These are phyloP conservation scores for Pectinophora gossypiella DNA, from an alignment of 1,140 invertebrate genomes.

Conservation along the genomic window DNA sequence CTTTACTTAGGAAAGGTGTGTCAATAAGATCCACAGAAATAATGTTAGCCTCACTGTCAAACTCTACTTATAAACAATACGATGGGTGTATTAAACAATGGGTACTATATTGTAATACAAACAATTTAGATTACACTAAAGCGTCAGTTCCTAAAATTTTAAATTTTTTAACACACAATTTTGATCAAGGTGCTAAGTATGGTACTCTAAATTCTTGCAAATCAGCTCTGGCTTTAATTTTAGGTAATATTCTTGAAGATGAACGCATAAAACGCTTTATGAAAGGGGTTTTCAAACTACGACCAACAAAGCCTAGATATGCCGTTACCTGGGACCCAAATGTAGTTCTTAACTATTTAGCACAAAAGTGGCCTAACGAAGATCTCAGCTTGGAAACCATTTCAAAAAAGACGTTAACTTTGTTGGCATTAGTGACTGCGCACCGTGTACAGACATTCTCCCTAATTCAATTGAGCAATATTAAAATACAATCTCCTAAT, in stretches of 20 bases:
- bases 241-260: neutral
- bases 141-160: constrained; percentile 1
- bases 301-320: constrained; percentile 6
- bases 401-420: neutral
- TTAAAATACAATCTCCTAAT: neutral
- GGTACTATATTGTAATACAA: constrained; percentile 10
- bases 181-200: constrained; percentile 10
- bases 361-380: neutral
- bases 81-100: constrained; percentile 8
- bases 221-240: constrained; percentile 1
- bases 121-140: constrained; percentile 4
- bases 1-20: constrained; percentile 7
- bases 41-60: constrained; percentile 10
- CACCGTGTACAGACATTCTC: constrained; percentile 3
- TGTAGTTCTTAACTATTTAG: constrained; percentile 4
- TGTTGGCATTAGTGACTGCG: constrained; percentile 6
- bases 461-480: neutral
- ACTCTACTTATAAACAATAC: constrained; percentile 16
- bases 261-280: constrained; percentile 3
- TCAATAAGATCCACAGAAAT: constrained; percentile 9
- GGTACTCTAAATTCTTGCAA: constrained; percentile 8
- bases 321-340: constrained; percentile 3
- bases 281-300: constrained; percentile 3
- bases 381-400: neutral
- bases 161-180: constrained; percentile 11